Evolutionary conservation across 1,140 invertebrate genomes (phyloP), one percentile per base, ranked within the genome.

Genomic region (Limonius californicus): DNA sequence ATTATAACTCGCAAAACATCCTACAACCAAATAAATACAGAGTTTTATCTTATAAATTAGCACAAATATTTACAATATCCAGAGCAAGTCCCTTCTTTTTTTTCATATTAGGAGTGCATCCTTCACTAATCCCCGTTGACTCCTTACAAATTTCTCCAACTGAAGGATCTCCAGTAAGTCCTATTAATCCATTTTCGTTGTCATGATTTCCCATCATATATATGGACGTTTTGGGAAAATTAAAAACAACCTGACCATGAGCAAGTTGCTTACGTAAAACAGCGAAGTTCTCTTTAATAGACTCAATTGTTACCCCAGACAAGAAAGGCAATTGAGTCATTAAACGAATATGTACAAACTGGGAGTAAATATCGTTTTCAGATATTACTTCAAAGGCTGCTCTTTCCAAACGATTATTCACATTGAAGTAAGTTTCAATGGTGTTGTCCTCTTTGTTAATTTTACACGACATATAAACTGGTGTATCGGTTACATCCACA

Each of bases 401-500:
- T 62, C 82, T 77, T 73, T 87, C 83, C 59, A 90, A 77, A 70
- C 87, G 86, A 63, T 87, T 85, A 78, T 90, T 87, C 12, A 87
- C 82, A 61, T 88, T 81, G 71, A 88, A 84, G 63, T 84, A 84
- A 9, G 87, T 81, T 69, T 83, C 78, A 54, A 89, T 69, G 15
- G 82, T 81, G 54, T 79, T 71, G 11, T 62, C 63, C 9, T 58
- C 50, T 61, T 35, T 56, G 18, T 79, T 80, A 18, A 83, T 62
- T n/a, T 78, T 77, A 66, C 81, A 84, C 68, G 83, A 83, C 20
- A 90, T 75, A 61, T 89, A 77, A 39, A 90, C 78, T 21, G 87
- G 88, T 78, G 89, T 89, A 72, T 89, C 88, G 53, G 88, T 89
- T 58, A 89, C 85, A 74, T 89, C 86, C 65, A 89, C 84, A 72